Conservation (phyloP, 2,797 vertebrate species). For the Cryptoblepharus egeriae region DNA sequence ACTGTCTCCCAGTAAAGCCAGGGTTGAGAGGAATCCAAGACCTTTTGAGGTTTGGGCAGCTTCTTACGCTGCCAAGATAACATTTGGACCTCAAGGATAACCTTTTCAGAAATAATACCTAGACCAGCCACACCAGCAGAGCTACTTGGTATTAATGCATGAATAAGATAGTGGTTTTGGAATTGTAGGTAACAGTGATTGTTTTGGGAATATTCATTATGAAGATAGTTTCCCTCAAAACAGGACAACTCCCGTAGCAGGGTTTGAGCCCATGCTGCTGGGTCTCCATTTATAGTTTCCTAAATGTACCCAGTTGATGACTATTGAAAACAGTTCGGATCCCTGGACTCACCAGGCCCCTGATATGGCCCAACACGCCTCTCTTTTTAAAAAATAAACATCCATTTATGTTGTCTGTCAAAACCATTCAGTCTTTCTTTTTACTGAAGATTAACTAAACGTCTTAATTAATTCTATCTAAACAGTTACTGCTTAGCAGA, state of each 20-base stretch:
- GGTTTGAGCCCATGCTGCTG: background rate
- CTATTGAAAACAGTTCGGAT: background rate
- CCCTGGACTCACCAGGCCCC: background rate
- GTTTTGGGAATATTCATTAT: too few relatives aligned
- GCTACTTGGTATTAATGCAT: too few relatives aligned
- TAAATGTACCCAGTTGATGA: background rate
- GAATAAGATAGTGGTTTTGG: too few relatives aligned
- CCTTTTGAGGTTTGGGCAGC: too few relatives aligned
- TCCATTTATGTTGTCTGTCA: background rate
- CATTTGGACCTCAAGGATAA: too few relatives aligned
- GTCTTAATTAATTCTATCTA: slow-evolving; percentile 72
- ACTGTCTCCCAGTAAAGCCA: too few relatives aligned
- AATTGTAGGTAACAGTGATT: too few relatives aligned
- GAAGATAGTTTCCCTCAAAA: background rate
- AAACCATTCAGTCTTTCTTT: slow-evolving; percentile 31
- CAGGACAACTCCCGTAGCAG: too few relatives aligned
- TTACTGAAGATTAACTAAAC: slow-evolving; percentile 70
- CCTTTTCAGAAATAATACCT: too few relatives aligned
- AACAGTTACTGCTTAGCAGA: slow-evolving; percentile 59
- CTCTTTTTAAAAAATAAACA: background rate
- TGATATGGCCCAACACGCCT: background rate
- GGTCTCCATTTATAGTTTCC: background rate
- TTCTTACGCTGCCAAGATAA: too few relatives aligned
- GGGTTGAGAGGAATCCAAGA: too few relatives aligned
- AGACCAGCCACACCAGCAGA: too few relatives aligned